phyloP scores from a whole-genome alignment of 2,113 vertebrate species.

The Donacobius atricapilla region DNA sequence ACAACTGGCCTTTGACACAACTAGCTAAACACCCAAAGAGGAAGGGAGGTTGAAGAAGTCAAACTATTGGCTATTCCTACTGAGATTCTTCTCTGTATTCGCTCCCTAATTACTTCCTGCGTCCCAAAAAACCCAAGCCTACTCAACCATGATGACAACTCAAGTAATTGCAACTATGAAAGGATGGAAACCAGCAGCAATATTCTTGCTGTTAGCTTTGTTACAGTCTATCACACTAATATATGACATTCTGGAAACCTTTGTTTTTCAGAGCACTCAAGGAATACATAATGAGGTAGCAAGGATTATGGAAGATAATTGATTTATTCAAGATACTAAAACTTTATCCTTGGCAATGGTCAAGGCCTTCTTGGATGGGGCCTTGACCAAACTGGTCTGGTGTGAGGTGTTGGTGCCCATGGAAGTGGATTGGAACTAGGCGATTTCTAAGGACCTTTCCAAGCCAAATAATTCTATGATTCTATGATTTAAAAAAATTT shows the following conservation, averaged over 20 bases:
- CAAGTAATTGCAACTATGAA: not conserved
- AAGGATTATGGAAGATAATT: not conserved
- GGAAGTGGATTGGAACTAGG: not conserved
- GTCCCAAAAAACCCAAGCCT: not conserved
- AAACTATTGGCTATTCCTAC: not conserved
- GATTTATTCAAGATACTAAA: not conserved
- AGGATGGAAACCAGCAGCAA: not conserved
- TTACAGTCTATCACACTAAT: not conserved
- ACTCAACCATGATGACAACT: not conserved
- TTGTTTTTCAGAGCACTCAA: not conserved
- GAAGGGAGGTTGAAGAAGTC: not conserved
- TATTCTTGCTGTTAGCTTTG: not conserved
- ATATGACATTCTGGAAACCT: not conserved
- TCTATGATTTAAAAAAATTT: not conserved
- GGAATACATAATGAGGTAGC: not conserved
- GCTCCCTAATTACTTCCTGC: not conserved
- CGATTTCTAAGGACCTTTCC: not conserved
- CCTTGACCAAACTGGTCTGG: not conserved
- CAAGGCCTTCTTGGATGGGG: not conserved
- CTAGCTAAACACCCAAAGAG: not conserved
- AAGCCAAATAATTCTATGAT: not conserved
- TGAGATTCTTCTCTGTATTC: not conserved
- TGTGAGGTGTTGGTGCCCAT: fast-evolving
- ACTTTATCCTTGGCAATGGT: not conserved
- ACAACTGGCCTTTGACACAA: not conserved